Conservation (phyloP, 2,888 invertebrate genomes). For the Slavum lentiscoides region DNA sequence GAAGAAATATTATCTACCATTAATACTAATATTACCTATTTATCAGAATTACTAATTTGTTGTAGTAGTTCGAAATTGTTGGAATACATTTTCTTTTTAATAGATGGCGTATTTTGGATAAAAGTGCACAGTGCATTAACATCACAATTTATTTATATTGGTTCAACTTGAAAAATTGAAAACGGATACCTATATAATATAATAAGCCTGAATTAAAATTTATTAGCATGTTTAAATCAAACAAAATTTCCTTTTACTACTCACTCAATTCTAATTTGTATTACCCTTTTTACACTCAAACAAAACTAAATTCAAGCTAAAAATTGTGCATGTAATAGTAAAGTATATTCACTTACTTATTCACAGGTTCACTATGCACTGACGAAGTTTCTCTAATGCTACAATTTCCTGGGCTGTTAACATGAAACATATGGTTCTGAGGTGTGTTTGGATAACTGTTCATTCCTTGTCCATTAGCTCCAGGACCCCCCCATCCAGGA, state of each 20-base stretch:
- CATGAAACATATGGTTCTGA: conserved; percentile 64
- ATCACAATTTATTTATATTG: no score
- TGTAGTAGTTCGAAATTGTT: no score
- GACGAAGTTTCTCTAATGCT: conserved; percentile 72
- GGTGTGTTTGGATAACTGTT: conserved; percentile 69
- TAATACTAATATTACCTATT: no score
- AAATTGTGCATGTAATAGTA: conserved; percentile 18
- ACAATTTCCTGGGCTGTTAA: conserved; percentile 67
- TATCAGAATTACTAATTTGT: no score
- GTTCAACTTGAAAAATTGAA: no score
- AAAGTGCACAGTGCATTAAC: no score
- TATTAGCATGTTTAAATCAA: not conserved
- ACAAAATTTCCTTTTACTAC: not conserved
- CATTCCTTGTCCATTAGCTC: conserved; percentile 59
- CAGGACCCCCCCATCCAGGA: conserved; percentile 67
- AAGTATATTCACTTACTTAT: conserved; percentile 44
- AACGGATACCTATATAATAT: not conserved
- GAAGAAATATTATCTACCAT: no score
- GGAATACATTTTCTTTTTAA: no score
- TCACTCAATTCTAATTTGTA: conserved; percentile 33
- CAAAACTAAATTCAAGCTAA: conserved; percentile 43
- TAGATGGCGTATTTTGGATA: no score
- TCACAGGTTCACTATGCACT: conserved; percentile 65
- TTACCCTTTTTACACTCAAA: conserved; percentile 38
- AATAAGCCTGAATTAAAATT: not conserved